Evolutionary conservation across 2,888 invertebrate species (phyloP).

Genomic region (Andrena marginata): DNA sequence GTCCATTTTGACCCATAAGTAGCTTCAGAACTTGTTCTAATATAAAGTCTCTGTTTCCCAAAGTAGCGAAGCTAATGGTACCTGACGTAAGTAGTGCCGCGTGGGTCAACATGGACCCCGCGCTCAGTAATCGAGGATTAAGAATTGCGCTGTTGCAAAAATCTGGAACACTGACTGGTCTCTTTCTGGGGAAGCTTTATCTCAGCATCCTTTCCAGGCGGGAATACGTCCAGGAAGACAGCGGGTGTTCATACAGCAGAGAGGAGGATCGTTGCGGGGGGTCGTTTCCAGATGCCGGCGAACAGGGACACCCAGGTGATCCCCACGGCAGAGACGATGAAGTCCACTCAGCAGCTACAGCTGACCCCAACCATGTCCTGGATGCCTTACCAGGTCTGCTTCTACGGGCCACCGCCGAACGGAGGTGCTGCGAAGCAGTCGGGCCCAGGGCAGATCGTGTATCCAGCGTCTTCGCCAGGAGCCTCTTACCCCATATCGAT

Average conservation of each 20-base stretch:
- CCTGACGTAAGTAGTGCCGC: too few species aligned
- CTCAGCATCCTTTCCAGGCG: neutral
- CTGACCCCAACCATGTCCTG: constrained; percentile 72
- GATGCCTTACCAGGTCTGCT: constrained; percentile 77
- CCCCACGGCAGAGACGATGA: constrained; percentile 76
- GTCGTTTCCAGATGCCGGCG: neutral
- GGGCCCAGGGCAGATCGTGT: constrained; percentile 16
- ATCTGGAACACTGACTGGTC: too few species aligned
- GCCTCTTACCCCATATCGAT: constrained; percentile 19
- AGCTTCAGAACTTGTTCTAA: too few species aligned
- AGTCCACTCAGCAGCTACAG: constrained; percentile 78
- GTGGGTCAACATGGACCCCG: too few species aligned
- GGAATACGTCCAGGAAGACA: neutral
- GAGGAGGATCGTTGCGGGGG: constrained; percentile 14
- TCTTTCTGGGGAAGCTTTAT: neutral
- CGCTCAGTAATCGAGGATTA: neutral
- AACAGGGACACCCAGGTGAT: constrained; percentile 46
- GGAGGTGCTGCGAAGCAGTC: constrained; percentile 16
- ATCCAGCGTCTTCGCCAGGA: constrained; percentile 52
- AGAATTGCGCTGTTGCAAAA: neutral
- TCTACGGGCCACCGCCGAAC: constrained; percentile 42
- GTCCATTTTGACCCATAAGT: too few species aligned
- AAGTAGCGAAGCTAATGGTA: too few species aligned
- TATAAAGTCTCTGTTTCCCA: too few species aligned
- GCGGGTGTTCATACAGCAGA: neutral